These are phyloP conservation scores for Choristoneura rosaceana DNA, from an alignment of 2,888 invertebrate species.

Conservation along the genomic window DNA sequence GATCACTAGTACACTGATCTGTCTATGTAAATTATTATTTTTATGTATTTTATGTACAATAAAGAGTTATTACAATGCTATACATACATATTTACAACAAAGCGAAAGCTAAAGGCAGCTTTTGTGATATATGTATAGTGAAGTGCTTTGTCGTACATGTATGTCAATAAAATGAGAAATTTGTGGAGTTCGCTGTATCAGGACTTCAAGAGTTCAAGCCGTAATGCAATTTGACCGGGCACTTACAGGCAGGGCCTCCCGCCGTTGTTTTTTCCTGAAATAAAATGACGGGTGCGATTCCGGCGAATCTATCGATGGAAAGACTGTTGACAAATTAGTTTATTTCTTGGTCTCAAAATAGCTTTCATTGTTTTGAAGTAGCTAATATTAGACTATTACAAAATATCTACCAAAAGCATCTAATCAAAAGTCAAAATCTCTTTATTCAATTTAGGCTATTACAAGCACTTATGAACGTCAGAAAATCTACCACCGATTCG, in stretches of 20 bases:
- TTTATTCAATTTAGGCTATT: too few species aligned
- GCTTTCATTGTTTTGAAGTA: neutral
- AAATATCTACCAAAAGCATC: too few species aligned
- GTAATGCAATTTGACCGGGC: slow-evolving; percentile 32
- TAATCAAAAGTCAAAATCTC: too few species aligned
- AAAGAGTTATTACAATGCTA: too few species aligned
- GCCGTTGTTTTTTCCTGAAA: slow-evolving; percentile 9
- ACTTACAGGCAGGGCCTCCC: slow-evolving; percentile 16
- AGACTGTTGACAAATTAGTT: neutral
- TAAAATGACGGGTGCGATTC: slow-evolving; percentile 3
- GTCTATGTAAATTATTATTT: too few species aligned
- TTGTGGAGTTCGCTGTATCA: slow-evolving; percentile 1
- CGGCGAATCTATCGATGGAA: neutral
- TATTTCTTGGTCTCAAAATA: neutral
- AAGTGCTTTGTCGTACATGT: neutral
- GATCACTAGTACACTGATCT: too few species aligned
- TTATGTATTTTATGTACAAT: too few species aligned
- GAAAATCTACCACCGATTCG: too few species aligned
- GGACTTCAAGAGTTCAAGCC: neutral
- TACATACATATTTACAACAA: too few species aligned
- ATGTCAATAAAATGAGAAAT: neutral
- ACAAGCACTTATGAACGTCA: too few species aligned
- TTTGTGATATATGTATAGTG: neutral
- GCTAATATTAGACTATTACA: too few species aligned
- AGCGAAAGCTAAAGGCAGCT: too few species aligned